Percentiles rank a stretch among this genome's conserved stretches.
phyloP scores from a whole-genome alignment of 1,140 invertebrate genomes.

The Hylaeus volcanicus region DNA sequence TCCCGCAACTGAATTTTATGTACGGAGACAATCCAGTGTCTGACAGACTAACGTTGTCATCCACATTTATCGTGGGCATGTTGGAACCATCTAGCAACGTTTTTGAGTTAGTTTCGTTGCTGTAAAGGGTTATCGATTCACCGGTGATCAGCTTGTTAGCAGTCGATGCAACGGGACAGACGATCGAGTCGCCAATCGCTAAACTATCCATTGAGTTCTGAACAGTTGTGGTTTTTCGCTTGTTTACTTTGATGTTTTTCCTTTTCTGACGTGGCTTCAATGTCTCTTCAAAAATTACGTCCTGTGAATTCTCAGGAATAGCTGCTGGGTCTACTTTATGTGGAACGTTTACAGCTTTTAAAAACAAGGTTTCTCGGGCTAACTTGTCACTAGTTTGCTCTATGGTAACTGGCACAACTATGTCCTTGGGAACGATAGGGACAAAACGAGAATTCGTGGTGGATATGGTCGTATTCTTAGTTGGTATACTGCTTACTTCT shows the following conservation, averaged over 20 bases:
- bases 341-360: constrained; percentile 68
- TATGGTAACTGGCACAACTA: too few relatives aligned
- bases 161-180: neutral
- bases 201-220: neutral
- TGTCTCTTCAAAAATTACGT: neutral
- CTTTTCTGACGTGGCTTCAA: neutral
- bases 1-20: constrained; percentile 70
- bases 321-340: constrained; percentile 39
- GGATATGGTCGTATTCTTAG: constrained; percentile 34
- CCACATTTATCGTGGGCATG: constrained; percentile 70
- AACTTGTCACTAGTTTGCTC: too few relatives aligned
- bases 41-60: constrained; percentile 67
- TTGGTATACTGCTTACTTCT: constrained; percentile 53
- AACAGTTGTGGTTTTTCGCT: neutral
- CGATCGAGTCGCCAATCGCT: neutral
- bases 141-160: neutral
- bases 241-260: neutral
- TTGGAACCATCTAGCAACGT: constrained; percentile 53
- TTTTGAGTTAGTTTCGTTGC: constrained; percentile 58
- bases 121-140: constrained; percentile 75
- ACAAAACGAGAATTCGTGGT: constrained; percentile 57
- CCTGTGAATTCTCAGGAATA: neutral
- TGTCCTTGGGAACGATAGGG: constrained; percentile 70
- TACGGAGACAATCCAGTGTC: constrained; percentile 73
- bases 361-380: constrained; percentile 54